A percentile compares a stretch with the other conserved stretches of the same genome.
Conservation (phyloP, 2,113 vertebrate genomes). For the Peromyscus polionotus region DNA sequence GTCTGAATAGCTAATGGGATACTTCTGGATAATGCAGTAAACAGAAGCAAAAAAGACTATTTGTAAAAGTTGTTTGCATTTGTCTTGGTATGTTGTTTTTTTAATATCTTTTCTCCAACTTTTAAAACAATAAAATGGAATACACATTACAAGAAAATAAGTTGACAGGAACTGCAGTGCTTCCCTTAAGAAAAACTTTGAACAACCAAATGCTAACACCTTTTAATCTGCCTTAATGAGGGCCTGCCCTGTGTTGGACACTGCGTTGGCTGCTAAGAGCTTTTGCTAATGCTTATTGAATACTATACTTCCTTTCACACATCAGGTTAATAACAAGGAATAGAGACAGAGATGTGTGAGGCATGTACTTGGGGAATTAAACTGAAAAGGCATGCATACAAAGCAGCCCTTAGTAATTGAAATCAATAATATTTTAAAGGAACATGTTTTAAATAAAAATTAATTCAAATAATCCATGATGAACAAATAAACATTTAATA, state of each 20-base stretch:
- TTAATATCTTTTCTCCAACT: not conserved
- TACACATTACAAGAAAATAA: slow-evolving; percentile 25
- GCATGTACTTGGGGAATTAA: not conserved
- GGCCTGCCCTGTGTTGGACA: not conserved
- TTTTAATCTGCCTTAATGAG: not conserved
- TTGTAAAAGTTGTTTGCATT: not conserved
- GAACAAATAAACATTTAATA: not conserved
- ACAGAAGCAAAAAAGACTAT: not conserved
- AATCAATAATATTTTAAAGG: not conserved
- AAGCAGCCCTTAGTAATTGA: not conserved
- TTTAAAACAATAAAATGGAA: slow-evolving; percentile 37
- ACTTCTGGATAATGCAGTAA: not conserved
- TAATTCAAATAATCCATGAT: not conserved
- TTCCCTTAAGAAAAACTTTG: slow-evolving; percentile 17
- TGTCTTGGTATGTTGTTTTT: not conserved
- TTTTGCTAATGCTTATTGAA: not conserved
- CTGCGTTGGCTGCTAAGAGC: not conserved
- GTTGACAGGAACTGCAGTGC: not conserved
- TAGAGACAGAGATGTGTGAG: not conserved
- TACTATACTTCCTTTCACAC: not conserved
- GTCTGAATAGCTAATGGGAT: not conserved
- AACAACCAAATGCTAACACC: slow-evolving; percentile 7
- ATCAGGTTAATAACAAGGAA: not conserved
- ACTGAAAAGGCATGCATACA: not conserved
- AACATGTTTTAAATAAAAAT: slow-evolving; percentile 40